phyloP scores from a whole-genome alignment of 2,113 vertebrate species.

The Leptosomus discolor region DNA sequence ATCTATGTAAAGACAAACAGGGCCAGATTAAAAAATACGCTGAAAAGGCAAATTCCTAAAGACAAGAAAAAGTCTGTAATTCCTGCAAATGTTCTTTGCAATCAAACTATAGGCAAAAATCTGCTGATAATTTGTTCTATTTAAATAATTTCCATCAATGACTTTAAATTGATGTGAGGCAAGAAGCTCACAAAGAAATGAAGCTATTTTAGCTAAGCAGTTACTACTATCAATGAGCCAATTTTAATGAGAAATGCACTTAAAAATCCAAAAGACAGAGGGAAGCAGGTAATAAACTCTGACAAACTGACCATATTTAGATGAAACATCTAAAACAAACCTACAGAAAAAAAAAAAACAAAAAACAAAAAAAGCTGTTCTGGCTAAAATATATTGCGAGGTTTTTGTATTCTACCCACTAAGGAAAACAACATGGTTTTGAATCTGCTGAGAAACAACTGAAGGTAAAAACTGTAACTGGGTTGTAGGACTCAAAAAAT shows the following conservation, averaged over 20 bases:
- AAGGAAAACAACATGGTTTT: not conserved
- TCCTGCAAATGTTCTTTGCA: not conserved
- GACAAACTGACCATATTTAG: not conserved
- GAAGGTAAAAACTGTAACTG: not conserved
- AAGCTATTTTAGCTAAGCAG: not conserved
- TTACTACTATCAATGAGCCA: not conserved
- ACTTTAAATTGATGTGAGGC: not conserved
- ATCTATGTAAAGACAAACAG: not conserved
- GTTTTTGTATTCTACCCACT: rapidly evolving
- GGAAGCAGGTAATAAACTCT: not conserved
- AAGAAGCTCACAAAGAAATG: not conserved
- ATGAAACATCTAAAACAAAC: not conserved
- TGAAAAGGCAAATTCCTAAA: not conserved
- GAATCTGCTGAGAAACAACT: not conserved
- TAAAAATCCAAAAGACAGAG: not conserved
- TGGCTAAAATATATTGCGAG: not conserved
- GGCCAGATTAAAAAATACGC: not conserved
- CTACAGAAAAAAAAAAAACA: not conserved
- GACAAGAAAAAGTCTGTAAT: not conserved
- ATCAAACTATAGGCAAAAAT: not conserved
- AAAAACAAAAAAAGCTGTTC: not conserved
- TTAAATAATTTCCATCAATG: not conserved
- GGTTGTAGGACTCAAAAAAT: not conserved
- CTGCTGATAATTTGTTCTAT: not conserved
- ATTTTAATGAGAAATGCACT: not conserved